Percentiles rank a stretch among this genome's conserved stretches.
Evolutionary conservation across 2,888 invertebrate genomes (phyloP).

Genomic region (Autographa pulchrina): DNA sequence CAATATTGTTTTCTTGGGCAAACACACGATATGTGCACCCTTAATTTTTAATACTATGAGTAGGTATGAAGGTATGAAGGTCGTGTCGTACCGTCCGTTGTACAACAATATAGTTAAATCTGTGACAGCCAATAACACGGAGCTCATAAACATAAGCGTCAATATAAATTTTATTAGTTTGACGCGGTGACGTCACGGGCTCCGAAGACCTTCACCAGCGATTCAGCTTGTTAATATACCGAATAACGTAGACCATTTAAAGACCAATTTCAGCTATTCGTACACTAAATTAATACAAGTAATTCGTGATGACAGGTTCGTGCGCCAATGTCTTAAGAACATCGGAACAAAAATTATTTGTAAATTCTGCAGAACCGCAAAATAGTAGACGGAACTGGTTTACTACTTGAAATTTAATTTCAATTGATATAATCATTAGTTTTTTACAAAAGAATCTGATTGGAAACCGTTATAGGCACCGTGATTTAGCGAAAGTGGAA

Average conservation of each 20-base stretch:
- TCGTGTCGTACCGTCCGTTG: conserved; percentile 35
- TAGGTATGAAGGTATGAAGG: conserved; percentile 63
- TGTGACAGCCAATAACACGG: conserved; percentile 65
- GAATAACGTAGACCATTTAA: conserved; percentile 58
- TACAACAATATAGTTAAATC: conserved; percentile 56
- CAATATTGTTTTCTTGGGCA: conserved; percentile 56
- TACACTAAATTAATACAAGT: conserved; percentile 48
- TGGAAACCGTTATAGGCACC: conserved; percentile 44
- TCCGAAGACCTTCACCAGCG: conserved; percentile 70
- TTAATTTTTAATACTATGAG: conserved; percentile 47
- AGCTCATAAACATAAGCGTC: conserved; percentile 66
- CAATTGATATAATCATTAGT: conserved; percentile 24
- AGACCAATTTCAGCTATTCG: conserved; percentile 65
- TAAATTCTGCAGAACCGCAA: conserved; percentile 4
- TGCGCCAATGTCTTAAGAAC: conserved; percentile 31
- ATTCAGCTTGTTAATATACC: conserved; percentile 74
- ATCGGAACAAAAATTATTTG: conserved; percentile 6
- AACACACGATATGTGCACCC: conserved; percentile 30
- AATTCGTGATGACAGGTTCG: conserved; percentile 37
- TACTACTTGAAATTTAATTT: conserved; percentile 12
- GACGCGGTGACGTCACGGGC: conserved; percentile 61
- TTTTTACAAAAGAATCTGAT: conserved; percentile 36
- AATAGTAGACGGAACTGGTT: conserved; percentile 9
- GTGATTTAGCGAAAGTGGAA: conserved; percentile 48
- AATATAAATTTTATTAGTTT: conserved; percentile 73